Base-by-base conservation (phyloP, 2,113 vertebrate genomes). In the Hemibagrus wyckioides region DNA sequence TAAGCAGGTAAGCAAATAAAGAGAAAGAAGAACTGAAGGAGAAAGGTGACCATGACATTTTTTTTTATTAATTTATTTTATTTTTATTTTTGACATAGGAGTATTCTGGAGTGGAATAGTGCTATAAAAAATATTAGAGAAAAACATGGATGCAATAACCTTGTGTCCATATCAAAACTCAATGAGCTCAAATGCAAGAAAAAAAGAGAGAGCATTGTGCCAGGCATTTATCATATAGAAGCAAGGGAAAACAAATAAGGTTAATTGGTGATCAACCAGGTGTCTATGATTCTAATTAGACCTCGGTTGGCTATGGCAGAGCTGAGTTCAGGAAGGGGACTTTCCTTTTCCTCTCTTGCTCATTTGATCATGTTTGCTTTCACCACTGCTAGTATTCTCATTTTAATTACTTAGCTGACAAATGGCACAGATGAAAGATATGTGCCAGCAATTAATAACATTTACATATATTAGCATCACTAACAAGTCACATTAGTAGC, bases 381-480 rank as follows among this genome's bases (percentile, higher is more conserved):
- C 92, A 94, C 89, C 91, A 94, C 93, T 94, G 94, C 95, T 28
- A 94, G 95, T 96, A 96, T 96, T 94, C 95, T 96, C 97, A 97
- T 98, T 98, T 97, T 98, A 99, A 99, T 99, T 99, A 97, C 96
- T 96, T 96, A 95, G 96, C 97, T 95, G 96, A 96, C 96, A 97
- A 98, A 98, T 96, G 96, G 96, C 95, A 95, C 95, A 96, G 96
- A 98, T 97, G 97, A 99, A 97, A 97, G 97, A 99, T 98, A 98
- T 97, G 97, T 98, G 97, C 97, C 96, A 96, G 96, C 97, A 98
- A 98, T 99, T 99, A 99, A 98, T 99, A 97, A 96, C 95, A 98
- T 99, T 98, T 98, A 97, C 97, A 99, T 99, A 98, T 96, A 99
- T 99, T 98, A 98, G 96, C 97, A 99, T 98, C 95, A 91, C 96